Percentiles rank a stretch among this genome's conserved stretches.
Conservation (phyloP, 1,140 invertebrate genomes). For the Hylyphantes graminicola region DNA sequence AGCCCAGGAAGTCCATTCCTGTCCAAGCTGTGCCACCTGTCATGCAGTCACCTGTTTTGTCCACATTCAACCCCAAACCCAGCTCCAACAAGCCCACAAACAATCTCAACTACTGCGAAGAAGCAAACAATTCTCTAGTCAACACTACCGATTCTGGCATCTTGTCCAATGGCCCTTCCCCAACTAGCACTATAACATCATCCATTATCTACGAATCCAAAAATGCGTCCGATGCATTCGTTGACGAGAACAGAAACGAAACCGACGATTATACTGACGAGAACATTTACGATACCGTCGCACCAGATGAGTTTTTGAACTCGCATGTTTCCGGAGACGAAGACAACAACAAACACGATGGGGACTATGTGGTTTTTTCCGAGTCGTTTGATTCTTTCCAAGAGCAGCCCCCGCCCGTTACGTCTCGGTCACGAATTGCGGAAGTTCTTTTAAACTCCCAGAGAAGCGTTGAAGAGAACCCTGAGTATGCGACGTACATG, state of each 20-base stretch:
- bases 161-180: slow-evolving; percentile 12
- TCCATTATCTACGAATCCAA: slow-evolving; percentile 24
- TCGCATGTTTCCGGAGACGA: background rate
- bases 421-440: slow-evolving; percentile 36
- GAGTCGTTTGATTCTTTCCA: slow-evolving; percentile 31
- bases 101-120: background rate
- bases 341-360: slow-evolving; percentile 34
- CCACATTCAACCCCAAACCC: background rate
- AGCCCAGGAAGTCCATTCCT: slow-evolving; percentile 52
- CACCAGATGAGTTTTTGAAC: slow-evolving; percentile 58
- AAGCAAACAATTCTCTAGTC: slow-evolving; percentile 43
- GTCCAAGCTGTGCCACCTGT: slow-evolving; percentile 47
- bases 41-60: background rate
- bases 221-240: background rate
- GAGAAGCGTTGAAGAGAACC: slow-evolving; percentile 59
- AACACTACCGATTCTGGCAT: slow-evolving; percentile 24
- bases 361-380: slow-evolving; percentile 60
- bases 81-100: slow-evolving; percentile 13
- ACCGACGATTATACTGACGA: slow-evolving; percentile 48
- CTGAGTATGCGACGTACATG: slow-evolving; percentile 78
- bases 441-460: slow-evolving; percentile 45
- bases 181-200: slow-evolving; percentile 29
- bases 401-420: slow-evolving; percentile 19
- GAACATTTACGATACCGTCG: slow-evolving; percentile 64
- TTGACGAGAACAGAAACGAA: slow-evolving; percentile 47